phyloP scores from a whole-genome alignment of 2,888 invertebrate species.

The Bimastos eiseni region DNA sequence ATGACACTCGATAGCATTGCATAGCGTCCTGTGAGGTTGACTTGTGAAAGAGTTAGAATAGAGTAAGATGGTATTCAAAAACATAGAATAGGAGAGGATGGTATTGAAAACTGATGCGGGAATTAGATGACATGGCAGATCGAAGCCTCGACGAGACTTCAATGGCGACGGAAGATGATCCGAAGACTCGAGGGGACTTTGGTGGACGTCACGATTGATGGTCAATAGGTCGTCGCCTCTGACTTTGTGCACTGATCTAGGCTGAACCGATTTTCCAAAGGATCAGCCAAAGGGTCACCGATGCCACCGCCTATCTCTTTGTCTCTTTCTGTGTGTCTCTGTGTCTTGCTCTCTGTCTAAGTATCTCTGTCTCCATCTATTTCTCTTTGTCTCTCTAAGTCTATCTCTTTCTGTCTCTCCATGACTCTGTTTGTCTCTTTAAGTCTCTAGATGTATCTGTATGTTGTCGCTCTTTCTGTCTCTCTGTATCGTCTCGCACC shows the following conservation, averaged over 20 bases:
- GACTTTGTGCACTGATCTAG: not conserved
- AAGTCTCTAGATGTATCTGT: too few species aligned
- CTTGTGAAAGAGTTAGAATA: too few species aligned
- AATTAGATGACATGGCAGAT: not conserved
- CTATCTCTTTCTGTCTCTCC: too few species aligned
- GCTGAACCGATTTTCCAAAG: not conserved
- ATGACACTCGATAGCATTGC: too few species aligned
- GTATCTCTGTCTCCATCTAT: not conserved
- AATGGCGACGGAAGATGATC: not conserved
- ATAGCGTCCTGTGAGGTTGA: too few species aligned
- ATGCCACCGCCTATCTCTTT: not conserved
- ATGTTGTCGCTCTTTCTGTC: too few species aligned
- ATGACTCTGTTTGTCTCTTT: too few species aligned
- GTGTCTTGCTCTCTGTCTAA: not conserved
- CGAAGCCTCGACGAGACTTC: not conserved
- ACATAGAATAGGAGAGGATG: not conserved
- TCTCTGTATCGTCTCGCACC: too few species aligned
- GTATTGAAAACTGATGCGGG: not conserved
- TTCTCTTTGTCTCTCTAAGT: too few species aligned
- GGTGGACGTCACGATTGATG: not conserved
- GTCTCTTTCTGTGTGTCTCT: too few species aligned
- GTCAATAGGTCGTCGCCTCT: not conserved
- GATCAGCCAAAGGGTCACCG: not conserved
- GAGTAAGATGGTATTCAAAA: too few species aligned
- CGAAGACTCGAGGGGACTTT: not conserved